Base-by-base conservation (phyloP, 2,113 vertebrate species). In the Platysteira castanea region DNA sequence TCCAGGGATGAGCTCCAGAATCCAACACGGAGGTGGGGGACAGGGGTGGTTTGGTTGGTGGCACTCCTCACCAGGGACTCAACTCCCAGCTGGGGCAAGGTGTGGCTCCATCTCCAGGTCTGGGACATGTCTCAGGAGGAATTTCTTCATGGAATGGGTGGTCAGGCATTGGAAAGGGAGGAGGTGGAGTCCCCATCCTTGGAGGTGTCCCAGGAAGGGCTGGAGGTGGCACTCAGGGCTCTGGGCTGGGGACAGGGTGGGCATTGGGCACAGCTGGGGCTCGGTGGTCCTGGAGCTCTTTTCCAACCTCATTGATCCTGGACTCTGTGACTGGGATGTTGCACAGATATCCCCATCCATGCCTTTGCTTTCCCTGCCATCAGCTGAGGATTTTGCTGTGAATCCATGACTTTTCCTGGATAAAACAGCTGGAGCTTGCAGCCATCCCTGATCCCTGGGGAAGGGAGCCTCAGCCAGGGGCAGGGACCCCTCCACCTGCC, bases 61-160 rank as follows among this genome's bases (percentile, higher is more conserved):
- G n/a, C 50, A 70, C 41, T 18, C 15, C 52, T 89, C 54, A 5
- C 5, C 2, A 6, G 42, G 57, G 39, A 11, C 70, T 52, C 5
- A 3, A 0, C 15, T 59, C 52, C 39, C 1, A 1, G 22, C 26
- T 4, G 6, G 41, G 20, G 6, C 20, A 21, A 68, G 59, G 24
- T 8, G 33, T 24, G 74, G 46, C 5, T 52, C 54, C 9, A 7
- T 18, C 24, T 26, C 37, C 23, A 8, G 0, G 0, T 11, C 31
- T 63, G 53, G 42, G 30, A 47, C 9, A 3, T 0, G 11, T 26
- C 56, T 63, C 30, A 41, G 84, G 24, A 16, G 12, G 47, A 28
- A 70, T 11, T 70, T 24, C 7, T 46, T 1, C 39, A 6, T 31
- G n/a, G 23, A 19, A 86, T 44, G 7, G 11, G 21, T 18, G 53